Evolutionary conservation across 2,888 invertebrate species (phyloP), one percentile per base, ranked within the genome.

Genomic region (Corbicula japonica): DNA sequence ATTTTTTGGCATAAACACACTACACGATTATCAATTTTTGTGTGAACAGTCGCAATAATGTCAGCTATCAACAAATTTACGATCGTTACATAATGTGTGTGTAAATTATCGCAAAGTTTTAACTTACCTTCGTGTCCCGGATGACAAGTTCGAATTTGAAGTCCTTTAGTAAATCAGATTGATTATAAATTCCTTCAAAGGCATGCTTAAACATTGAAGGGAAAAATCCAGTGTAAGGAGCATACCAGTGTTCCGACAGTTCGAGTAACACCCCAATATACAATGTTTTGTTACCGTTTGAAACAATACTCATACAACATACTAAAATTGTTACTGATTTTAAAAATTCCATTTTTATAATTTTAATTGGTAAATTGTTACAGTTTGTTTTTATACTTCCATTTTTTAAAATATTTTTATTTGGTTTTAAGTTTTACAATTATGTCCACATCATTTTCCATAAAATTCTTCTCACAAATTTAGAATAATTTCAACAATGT

Each of bases 51-150:
- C 28, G 21, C 5, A n/a, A 46, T 26, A 54, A 54, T 21, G 28
- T 54, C 12, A 54, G 23, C 8, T 58, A 32, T 58, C 18, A 28
- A 12, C 6, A 4, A 28, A 18, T 8, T 58, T 58, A 32, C n/a
- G n/a, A n/a, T n/a, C n/a, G n/a, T n/a, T 12, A 58, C n/a, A 32
- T 32, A 32, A 32, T 18, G n/a, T 58, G 6, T 30, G 18, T 58
- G n/a, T 32, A 28, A 8, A 26, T 6, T 30, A 23, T 54, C 23
- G 28, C 18, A 4, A 30, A 71, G 35, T n/a, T 32, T 18, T 23
- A 32, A 30, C 71, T 74, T 76, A 87, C 86, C 81, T 77, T 23
- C 1, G 83, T 84, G 44, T 85, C 79, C 21, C 72, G 78, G 23
- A 66, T 41, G 1, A 74, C 23, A 1, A 84, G 63, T 28, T 61